Conservation (phyloP, 2,113 vertebrate genomes). For the Macquaria ambigua region DNA sequence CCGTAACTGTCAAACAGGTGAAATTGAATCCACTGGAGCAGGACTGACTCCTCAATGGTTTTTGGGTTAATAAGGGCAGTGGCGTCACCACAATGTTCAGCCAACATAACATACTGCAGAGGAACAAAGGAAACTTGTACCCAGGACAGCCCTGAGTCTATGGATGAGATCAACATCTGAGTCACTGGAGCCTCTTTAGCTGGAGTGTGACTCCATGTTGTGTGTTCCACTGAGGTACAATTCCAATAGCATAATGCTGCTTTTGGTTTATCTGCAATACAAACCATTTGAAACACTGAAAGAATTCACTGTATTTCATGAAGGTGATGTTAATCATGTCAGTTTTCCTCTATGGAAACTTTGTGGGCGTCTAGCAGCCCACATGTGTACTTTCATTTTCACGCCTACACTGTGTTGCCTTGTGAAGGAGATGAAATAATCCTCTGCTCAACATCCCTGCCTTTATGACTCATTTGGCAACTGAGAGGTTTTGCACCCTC, state of each 20-base stretch:
- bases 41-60: constrained; percentile 14
- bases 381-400: constrained; percentile 54
- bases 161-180: constrained; percentile 41
- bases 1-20: constrained; percentile 11
- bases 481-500: constrained; percentile 4
- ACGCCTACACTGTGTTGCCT: constrained; percentile 25
- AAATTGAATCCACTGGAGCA: constrained; percentile 35
- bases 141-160: constrained; percentile 25
- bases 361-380: constrained; percentile 49
- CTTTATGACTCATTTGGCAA: constrained; percentile 43
- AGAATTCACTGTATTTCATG: constrained; percentile 7
- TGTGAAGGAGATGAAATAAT: constrained; percentile 49
- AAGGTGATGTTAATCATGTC: constrained; percentile 42
- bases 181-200: constrained; percentile 6
- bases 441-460: constrained; percentile 39
- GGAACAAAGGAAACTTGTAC: constrained; percentile 35
- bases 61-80: constrained; percentile 17
- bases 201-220: background rate
- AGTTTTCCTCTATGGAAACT: constrained; percentile 39
- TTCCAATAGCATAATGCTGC: background rate
- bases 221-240: background rate
- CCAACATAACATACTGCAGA: background rate
- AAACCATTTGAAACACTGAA: background rate
- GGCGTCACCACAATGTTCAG: constrained; percentile 25
- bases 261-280: background rate